These are phyloP conservation scores for Mus spicilegus DNA, from an alignment of 2,113 vertebrate species.

Conservation along the genomic window DNA sequence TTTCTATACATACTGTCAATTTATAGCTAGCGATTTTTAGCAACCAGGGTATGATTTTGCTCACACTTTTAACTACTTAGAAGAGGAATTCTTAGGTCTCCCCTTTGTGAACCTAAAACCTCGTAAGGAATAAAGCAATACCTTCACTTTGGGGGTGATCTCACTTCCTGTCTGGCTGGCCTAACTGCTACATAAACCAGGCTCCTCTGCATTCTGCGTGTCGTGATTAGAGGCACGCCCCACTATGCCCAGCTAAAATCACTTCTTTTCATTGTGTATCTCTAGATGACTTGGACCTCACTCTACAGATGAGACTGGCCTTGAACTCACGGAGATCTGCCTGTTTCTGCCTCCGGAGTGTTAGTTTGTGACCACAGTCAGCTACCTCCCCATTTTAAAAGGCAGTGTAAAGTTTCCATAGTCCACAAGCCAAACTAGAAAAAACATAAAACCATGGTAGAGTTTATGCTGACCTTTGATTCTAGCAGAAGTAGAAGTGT, in stretches of 20 bases:
- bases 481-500: background rate
- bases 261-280: no score
- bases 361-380: background rate
- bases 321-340: background rate
- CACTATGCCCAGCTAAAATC: background rate
- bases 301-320: background rate
- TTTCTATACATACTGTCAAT: background rate
- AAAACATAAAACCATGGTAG: background rate
- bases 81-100: background rate
- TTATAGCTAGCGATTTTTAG: conserved; percentile 20
- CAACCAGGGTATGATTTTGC: background rate
- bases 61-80: background rate
- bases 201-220: background rate
- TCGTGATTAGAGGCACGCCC: background rate
- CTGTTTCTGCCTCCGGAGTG: background rate
- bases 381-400: conserved; percentile 34
- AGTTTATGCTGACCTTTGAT: background rate
- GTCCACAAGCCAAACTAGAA: background rate
- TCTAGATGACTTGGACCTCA: background rate
- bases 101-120: background rate
- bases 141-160: background rate
- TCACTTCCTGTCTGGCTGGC: background rate
- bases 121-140: background rate
- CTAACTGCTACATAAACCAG: background rate
- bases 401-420: background rate